Conservation (phyloP, 2,797 vertebrate species). For the Synaphobranchus kaupii region DNA sequence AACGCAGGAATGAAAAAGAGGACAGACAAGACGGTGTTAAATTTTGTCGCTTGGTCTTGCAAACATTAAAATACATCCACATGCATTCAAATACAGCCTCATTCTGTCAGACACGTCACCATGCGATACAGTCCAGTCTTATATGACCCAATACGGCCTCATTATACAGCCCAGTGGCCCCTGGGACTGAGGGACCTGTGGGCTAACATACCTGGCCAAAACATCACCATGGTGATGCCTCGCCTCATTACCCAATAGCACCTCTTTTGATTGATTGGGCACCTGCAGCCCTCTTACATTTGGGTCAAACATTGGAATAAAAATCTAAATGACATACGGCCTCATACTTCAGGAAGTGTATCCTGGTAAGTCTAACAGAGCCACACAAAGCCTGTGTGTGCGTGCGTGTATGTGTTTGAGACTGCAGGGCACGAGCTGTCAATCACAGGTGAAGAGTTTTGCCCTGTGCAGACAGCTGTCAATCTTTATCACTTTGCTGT, state of each 20-base stretch:
- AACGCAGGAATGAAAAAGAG: background rate
- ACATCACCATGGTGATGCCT: background rate
- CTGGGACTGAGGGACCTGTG: background rate
- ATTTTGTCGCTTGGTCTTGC: background rate
- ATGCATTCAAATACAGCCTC: background rate
- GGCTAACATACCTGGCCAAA: background rate
- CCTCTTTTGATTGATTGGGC: background rate
- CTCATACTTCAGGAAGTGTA: background rate
- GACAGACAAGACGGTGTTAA: background rate
- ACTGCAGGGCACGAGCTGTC: background rate
- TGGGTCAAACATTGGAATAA: background rate
- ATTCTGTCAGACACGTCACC: background rate
- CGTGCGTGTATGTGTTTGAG: background rate
- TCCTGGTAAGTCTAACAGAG: background rate
- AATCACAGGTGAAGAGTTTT: background rate
- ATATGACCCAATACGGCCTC: too few species aligned
- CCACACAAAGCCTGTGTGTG: background rate
- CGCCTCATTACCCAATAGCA: background rate
- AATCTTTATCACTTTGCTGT: background rate
- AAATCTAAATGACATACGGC: background rate
- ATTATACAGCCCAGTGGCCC: background rate
- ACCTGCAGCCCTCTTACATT: background rate
- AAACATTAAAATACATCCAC: background rate
- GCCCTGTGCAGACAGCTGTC: background rate
- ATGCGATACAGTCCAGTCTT: too few species aligned